Base-by-base conservation (phyloP, 2,797 vertebrate species). In the Pogonophryne albipinna region DNA sequence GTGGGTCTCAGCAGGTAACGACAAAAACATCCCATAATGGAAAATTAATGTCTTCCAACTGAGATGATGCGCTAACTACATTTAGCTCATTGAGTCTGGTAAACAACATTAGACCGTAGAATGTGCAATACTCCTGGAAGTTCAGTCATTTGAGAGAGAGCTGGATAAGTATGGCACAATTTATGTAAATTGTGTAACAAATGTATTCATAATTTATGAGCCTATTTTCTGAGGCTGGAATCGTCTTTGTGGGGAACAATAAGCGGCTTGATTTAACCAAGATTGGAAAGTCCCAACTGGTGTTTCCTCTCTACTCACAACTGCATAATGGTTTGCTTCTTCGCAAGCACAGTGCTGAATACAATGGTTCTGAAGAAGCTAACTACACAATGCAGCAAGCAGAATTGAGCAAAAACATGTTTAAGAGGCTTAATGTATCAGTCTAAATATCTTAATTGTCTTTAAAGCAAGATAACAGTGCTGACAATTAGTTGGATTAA, bases 1-100 rank as follows among this genome's bases (percentile, higher is more conserved):
- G 86, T 86, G 83, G 79, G 81, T 72, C 92, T 74, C 95, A 93
- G 93, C 93, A 94, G 94, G 94, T 93, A 90, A 84, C 84, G 67
- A 72, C 81, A 86, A 85, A 77, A 89, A 90, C 82, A 83, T 86
- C 89, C 85, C 85, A 82, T 95, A 95, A 95, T 95, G 94, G 91
- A 93, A 90, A 93, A 93, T 91, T 92, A 95, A 95, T 95, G 93
- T 93, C 88, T 83, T 95, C 94, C 92, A 86, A 85, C 93, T 82
- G 94, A 87, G 94, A 79, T 57, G 45, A 77, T 17, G 79, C 79
- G 7, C 77, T 78, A 82, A 87, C 86, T 88, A 90, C 74, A 84
- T 94, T 90, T 86, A 85, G 85, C 88, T 89, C 88, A 83, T 82
- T 82, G 87, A 71, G 61, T 78, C 80, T 83, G 83, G 89, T 90